Evolutionary conservation across 2,113 vertebrate species (phyloP), one percentile per base, ranked within the genome.

Genomic region (Prochilodus magdalenae): DNA sequence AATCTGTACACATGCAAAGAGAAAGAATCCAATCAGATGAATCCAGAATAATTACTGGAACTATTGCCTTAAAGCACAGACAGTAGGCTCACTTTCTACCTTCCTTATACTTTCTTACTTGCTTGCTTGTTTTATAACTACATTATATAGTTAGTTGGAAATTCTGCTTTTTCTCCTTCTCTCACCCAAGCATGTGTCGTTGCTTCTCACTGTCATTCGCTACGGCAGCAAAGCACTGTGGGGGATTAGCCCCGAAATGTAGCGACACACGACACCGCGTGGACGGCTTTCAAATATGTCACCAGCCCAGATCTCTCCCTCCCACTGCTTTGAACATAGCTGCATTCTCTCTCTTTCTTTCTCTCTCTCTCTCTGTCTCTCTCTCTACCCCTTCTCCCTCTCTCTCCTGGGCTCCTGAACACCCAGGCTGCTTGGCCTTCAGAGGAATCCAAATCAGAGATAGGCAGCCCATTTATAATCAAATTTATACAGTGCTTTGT

Each of bases 251-350:
- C 30, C 26, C 78, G 62, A 73, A 73, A 29, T 71, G 71, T 16
- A 67, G 36, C 12, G 83, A 82, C 71, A 85, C 77, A 62, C 55
- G 75, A 87, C 83, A 87, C 83, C 72, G 59, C 29, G 78, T 60
- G 69, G 75, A 53, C 53, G 8, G 16, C 70, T 79, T 27, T 63
- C 71, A 81, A 65, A 49, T 8, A 60, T 75, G 74, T 59, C 77
- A 85, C 22, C 33, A 14, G 26, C 22, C 66, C 53, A 71, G 36
- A 81, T 30, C n/a, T 55, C 27, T 62, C 71, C 65, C 66, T 55
- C 33, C 26, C 24, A 18, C 20, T 44, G 36, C 69, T 63, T 73
- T 22, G 14, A 65, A 67, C 63, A 85, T 55, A 29, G 26, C 62
- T 29, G 66, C 47, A 20, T 22, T 67, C 59, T 33, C 55, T 27